Evolutionary conservation across 1,140 invertebrate genomes (phyloP), one percentile per base, ranked within the genome.

Genomic region (Drosophila ohnishii): DNA sequence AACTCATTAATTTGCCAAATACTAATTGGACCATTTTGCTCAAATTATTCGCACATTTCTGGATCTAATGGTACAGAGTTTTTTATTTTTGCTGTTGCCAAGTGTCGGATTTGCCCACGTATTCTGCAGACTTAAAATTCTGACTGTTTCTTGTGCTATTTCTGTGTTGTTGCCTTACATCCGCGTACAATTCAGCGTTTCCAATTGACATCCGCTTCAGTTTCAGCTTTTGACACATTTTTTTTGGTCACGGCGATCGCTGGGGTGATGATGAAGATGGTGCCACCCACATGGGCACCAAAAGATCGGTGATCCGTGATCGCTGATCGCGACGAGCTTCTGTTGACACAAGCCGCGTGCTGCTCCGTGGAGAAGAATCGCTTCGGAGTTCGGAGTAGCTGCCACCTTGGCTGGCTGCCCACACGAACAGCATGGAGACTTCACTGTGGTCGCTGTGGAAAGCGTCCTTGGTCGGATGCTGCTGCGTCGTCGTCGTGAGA

Each of bases 211-310:
- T 86, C 82, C 82, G 82, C 83, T 86, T 86, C 79, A 87, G 71
- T 86, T 86, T 86, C 83, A 86, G 57, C 61, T 86, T 86, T 87
- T 86, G 82, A 86, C 83, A 86, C 82, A 87, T 83, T 79, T 79
- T 87, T 42, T 61, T 56, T 53, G 32, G 50, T 16, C 34, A 30
- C 44, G 34, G 22, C 48, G 11, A 65, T 75, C 30, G 56, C 19
- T 30, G 57, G 56, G 32, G 32, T 55, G 74, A 69, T 67, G 72
- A 59, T 76, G 72, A 55, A 60, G 71, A 35, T 63, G 72, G 60
- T 70, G 73, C 72, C 74, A 45, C 73, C 72, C 73, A 75, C 73
- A 75, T 66, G 22, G 30, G 28, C 1, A 10, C 10, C n/a, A 11
- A 28, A 34, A 51, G 19, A 40, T 39, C 39, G 32, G 34, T 47